phyloP scores from a whole-genome alignment of 2,797 vertebrate genomes.

The Pangasius sanitwongsei region DNA sequence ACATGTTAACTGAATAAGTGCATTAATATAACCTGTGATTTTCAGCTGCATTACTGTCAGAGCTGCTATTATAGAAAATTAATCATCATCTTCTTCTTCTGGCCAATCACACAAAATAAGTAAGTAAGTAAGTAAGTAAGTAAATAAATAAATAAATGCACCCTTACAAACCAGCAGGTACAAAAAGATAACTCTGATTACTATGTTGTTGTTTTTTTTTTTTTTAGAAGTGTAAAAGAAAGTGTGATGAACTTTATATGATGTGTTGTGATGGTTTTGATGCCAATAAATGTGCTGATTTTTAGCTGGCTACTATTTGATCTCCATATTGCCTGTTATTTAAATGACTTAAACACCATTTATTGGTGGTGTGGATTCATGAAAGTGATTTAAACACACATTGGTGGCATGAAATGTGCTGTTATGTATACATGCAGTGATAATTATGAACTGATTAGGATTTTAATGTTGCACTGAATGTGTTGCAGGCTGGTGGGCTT shows the following conservation, averaged over 20 bases:
- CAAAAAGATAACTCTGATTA: background rate
- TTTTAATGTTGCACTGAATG: background rate
- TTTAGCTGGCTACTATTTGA: background rate
- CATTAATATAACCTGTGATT: background rate
- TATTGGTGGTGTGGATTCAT: background rate
- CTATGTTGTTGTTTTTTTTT: too few relatives aligned
- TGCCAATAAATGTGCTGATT: background rate
- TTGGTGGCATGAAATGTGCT: background rate
- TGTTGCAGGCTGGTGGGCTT: background rate
- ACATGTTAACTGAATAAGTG: background rate
- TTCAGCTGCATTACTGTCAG: background rate
- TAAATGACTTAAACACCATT: background rate
- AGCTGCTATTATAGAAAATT: background rate
- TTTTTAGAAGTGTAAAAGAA: background rate
- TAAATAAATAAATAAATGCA: background rate
- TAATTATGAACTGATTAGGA: background rate
- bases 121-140: too few relatives aligned
- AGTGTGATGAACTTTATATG: background rate
- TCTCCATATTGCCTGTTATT: background rate
- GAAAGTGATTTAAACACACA: background rate
- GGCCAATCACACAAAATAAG: background rate
- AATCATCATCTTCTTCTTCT: background rate
- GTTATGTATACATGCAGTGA: background rate
- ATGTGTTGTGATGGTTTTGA: background rate
- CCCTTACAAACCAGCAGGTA: background rate